phyloP scores from a whole-genome alignment of 2,888 invertebrate species.

The Drosophila mercatorum region DNA sequence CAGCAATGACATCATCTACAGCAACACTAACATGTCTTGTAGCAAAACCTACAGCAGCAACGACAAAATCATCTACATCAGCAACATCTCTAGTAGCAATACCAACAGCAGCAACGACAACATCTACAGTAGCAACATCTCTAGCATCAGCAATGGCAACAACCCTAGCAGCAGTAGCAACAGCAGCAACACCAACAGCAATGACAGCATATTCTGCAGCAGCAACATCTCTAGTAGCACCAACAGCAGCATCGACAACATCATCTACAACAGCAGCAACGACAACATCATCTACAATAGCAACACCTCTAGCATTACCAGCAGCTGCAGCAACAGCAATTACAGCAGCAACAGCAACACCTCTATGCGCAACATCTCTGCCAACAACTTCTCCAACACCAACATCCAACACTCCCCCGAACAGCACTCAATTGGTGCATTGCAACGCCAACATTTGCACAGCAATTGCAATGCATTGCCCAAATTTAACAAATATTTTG shows the following conservation, averaged over 20 bases:
- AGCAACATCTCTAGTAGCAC: too few relatives aligned
- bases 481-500: slow-evolving; percentile 41
- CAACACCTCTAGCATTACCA: not conserved
- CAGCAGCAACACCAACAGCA: too few relatives aligned
- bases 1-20: too few relatives aligned
- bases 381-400: not conserved
- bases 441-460: slow-evolving; percentile 10
- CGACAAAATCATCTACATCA: too few relatives aligned
- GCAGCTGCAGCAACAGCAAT: not conserved
- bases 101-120: too few relatives aligned
- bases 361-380: not conserved
- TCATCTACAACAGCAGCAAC: not conserved
- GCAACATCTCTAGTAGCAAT: too few relatives aligned
- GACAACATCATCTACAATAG: not conserved
- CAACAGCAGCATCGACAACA: too few relatives aligned
- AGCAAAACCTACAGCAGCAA: not conserved
- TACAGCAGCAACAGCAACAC: not conserved
- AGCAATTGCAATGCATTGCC: slow-evolving; percentile 38
- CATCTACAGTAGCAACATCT: too few relatives aligned
- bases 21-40: not conserved
- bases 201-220: too few relatives aligned
- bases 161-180: too few relatives aligned
- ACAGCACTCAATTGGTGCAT: not conserved
- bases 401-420: not conserved
- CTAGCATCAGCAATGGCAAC: too few relatives aligned